These are phyloP conservation scores for Drosophila melanocephala DNA, from an alignment of 2,888 invertebrate genomes.

Conservation along the genomic window DNA sequence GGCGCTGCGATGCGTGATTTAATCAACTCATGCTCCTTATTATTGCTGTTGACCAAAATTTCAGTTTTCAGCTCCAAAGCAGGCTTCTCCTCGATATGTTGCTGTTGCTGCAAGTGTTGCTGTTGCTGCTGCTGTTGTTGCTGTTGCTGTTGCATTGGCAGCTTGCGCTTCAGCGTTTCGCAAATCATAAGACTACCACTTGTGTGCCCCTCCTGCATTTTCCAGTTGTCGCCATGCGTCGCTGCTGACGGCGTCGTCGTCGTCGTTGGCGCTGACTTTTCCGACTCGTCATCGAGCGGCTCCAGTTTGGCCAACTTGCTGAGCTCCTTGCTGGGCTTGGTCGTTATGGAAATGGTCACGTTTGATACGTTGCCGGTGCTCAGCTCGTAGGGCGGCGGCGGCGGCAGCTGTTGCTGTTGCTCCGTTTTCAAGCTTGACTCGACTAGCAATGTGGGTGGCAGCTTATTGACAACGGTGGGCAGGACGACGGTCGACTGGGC, in stretches of 20 bases:
- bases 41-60: conserved; percentile 48
- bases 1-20: conserved; percentile 30
- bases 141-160: conserved; percentile 47
- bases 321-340: conserved; percentile 60
- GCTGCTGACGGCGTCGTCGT: conserved; percentile 26
- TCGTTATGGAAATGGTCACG: conserved; percentile 74
- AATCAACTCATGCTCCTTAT: conserved; percentile 34
- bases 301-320: conserved; percentile 42
- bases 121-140: conserved; percentile 25
- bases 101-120: conserved; percentile 38
- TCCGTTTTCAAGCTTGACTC: conserved; percentile 41
- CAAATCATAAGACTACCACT: conserved; percentile 9
- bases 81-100: conserved; percentile 41
- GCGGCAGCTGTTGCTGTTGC: conserved; percentile 41
- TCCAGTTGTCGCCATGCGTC: conserved; percentile 60
- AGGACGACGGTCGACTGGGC: conserved; percentile 7
- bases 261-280: conserved; percentile 40
- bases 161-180: conserved; percentile 61
- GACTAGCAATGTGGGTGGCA: conserved; percentile 40
- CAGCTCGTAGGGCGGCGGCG: conserved; percentile 55
- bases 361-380: conserved; percentile 61
- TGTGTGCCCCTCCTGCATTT: conserved; percentile 35
- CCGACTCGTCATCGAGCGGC: conserved; percentile 38
- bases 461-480: conserved; percentile 42
- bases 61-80: conserved; percentile 40